A percentile compares a stretch with the other conserved stretches of the same genome.
These are phyloP conservation scores for Nebria ingens DNA, from an alignment of 1,140 invertebrate species.

Conservation along the genomic window DNA sequence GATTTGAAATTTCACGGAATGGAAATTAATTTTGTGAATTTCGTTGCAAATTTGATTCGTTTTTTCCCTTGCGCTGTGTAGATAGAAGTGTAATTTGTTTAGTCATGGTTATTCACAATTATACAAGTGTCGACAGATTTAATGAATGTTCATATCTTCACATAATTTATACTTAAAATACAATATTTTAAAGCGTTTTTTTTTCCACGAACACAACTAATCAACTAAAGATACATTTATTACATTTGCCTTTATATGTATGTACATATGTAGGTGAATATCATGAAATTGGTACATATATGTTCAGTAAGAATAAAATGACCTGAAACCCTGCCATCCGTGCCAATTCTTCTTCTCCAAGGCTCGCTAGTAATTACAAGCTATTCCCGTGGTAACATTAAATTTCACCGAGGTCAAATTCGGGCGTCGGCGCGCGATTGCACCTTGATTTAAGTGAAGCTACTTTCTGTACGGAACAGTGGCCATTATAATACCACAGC, in stretches of 20 bases:
- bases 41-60: neutral
- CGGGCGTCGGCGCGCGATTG: slow-evolving; percentile 13
- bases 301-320: too few relatives aligned
- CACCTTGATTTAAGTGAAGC: slow-evolving; percentile 17
- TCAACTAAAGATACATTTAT: too few relatives aligned
- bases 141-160: too few relatives aligned
- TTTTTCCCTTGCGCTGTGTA: neutral
- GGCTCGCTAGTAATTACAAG: neutral
- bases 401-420: slow-evolving; percentile 12
- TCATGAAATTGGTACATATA: too few relatives aligned
- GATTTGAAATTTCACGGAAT: neutral
- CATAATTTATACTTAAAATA: too few relatives aligned
- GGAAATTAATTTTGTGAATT: neutral
- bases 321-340: too few relatives aligned
- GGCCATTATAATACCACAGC: slow-evolving; percentile 1
- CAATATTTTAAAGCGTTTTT: too few relatives aligned
- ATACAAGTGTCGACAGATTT: too few relatives aligned
- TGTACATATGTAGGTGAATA: too few relatives aligned
- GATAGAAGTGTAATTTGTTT: neutral
- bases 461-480: slow-evolving; percentile 14
- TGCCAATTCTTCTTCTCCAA: neutral
- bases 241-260: too few relatives aligned
- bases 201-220: too few relatives aligned
- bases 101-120: neutral
- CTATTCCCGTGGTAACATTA: neutral